These are phyloP conservation scores for Chironomus riparius DNA, from an alignment of 2,888 invertebrate genomes.

Conservation along the genomic window DNA sequence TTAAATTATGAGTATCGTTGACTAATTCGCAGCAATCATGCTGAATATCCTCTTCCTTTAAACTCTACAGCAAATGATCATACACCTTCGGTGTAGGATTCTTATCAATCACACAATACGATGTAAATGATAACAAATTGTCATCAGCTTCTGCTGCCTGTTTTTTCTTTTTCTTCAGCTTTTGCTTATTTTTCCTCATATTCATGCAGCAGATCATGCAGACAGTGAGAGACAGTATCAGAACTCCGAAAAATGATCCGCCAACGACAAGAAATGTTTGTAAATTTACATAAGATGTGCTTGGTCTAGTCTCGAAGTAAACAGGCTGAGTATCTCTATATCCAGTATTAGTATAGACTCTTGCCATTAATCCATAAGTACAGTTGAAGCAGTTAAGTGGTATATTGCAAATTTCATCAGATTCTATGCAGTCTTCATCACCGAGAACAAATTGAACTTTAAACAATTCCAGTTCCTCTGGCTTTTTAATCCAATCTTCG, in stretches of 20 bases:
- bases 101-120: conserved; percentile 15
- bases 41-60: too few species aligned
- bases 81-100: not conserved
- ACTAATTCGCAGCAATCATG: not conserved
- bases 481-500: not conserved
- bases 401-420: not conserved
- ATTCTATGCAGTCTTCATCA: not conserved
- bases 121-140: conserved; percentile 12
- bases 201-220: not conserved
- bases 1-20: not conserved
- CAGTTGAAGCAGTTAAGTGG: not conserved
- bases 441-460: not conserved
- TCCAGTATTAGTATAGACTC: not conserved
- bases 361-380: conserved; percentile 1
- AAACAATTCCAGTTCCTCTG: not conserved
- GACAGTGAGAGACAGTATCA: not conserved
- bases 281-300: not conserved
- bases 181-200: not conserved
- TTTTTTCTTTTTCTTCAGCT: not conserved
- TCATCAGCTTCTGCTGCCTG: conserved; percentile 4
- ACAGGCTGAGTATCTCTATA: conserved; percentile 4
- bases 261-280: not conserved
- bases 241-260: not conserved
- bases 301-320: not conserved
- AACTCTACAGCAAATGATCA: not conserved